Evolutionary conservation across 1,140 invertebrate species (phyloP).

Genomic region (Pachyrhynchus sulphureomaculatus): DNA sequence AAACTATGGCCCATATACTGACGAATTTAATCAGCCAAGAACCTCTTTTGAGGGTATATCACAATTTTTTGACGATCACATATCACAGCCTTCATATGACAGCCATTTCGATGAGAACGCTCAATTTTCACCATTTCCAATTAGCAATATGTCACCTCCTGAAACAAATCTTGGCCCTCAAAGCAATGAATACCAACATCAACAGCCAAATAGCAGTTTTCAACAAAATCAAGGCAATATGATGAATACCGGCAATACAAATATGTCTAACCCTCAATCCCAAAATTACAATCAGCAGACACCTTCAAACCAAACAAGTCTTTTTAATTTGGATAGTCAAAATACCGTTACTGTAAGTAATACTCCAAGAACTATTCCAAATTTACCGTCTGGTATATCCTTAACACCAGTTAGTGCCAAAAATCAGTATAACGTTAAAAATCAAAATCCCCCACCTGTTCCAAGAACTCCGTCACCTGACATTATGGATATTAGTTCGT

Average conservation of each 20-base stretch:
- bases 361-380: conserved; percentile 16
- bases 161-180: neutral
- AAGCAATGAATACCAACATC: neutral
- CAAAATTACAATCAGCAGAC: conserved; percentile 2
- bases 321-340: conserved; percentile 35
- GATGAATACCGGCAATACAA: neutral
- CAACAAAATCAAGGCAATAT: neutral
- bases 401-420: conserved; percentile 31
- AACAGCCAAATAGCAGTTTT: neutral
- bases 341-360: conserved; percentile 23
- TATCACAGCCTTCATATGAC: conserved; percentile 27
- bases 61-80: conserved; percentile 30
- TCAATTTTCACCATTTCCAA: conserved; percentile 26
- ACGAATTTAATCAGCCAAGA: conserved; percentile 25
- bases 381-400: conserved; percentile 32
- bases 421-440: neutral
- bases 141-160: conserved; percentile 8
- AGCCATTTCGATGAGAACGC: conserved; percentile 30
- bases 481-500: conserved; percentile 3
- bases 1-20: conserved; percentile 23
- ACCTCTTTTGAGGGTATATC: conserved; percentile 31
- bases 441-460: neutral
- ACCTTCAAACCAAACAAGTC: conserved; percentile 18
- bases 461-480: neutral
- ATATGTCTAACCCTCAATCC: too few relatives aligned